Evolutionary conservation across 2,888 invertebrate genomes (phyloP), one percentile per base, ranked within the genome.

Genomic region (Zygothrica quintamaculata): DNA sequence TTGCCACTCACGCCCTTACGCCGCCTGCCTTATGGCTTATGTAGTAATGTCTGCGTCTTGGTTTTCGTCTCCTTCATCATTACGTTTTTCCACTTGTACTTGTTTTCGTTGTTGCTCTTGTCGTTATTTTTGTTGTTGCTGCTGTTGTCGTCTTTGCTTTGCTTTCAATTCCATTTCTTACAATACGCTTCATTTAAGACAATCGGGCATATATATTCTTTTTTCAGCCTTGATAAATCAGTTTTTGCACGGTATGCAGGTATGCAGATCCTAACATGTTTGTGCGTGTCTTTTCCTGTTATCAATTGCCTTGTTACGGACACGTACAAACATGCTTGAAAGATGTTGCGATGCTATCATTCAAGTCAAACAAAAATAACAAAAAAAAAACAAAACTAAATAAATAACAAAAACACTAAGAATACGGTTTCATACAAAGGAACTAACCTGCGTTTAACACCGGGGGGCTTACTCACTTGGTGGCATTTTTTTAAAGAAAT

Each of bases 1-100:
- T 78, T 78, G 70, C 78, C 73, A 61, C 82, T 79, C 64, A 76
- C 59, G 78, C 82, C 82, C 78, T 78, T 80, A 53, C 57, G 56
- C 58, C 66, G 40, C 58, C 36, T 60, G 68, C 48, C 53, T 53
- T 55, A 57, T 57, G 43, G 52, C 51, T 12, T 40, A 7, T 43
- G 60, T 16, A 9, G 25, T 5, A 11, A 7, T 31, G 18, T 39
- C 47, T 55, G 37, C 34, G 56, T 48, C 56, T 66, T 40, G 40
- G 42, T 58, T 50, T 64, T 48, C 53, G 55, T 51, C 40, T 57
- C 42, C 39, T 44, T 37, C 55, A 44, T 46, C 42, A 34, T 47
- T 48, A 25, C 33, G 47, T 60, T 65, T 42, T 29, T 71, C 55
- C 57, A 44, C 53, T 67, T 71, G 50, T 62, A 29, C 34, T 44